Evolutionary conservation across 1,140 invertebrate genomes (phyloP).

Genomic region (Pseudomyrmex cubaensis): DNA sequence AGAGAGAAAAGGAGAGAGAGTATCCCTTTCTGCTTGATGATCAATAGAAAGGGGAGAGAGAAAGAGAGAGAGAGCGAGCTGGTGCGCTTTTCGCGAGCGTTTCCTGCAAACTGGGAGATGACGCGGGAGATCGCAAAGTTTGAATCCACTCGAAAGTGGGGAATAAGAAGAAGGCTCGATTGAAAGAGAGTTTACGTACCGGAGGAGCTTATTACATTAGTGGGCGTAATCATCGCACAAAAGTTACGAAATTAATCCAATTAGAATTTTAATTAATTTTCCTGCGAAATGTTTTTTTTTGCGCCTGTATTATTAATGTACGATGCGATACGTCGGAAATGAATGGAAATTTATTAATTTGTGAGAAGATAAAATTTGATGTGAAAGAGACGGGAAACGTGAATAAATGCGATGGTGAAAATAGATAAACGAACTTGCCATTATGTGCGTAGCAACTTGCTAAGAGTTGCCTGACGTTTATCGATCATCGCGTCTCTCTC

Average conservation of each 20-base stretch:
- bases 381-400: too few species aligned
- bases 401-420: not conserved
- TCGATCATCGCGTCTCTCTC: conserved; percentile 5
- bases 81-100: not conserved
- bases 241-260: too few species aligned
- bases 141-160: not conserved
- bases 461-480: conserved; percentile 29
- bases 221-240: too few species aligned
- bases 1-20: not conserved
- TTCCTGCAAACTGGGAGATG: not conserved
- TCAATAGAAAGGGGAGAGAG: conserved; percentile 9
- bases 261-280: too few species aligned
- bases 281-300: too few species aligned
- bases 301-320: too few species aligned
- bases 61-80: not conserved
- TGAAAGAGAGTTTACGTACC: conserved; percentile 7
- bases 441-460: not conserved
- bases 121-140: not conserved
- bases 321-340: too few species aligned
- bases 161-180: conserved; percentile 18
- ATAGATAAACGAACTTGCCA: not conserved
- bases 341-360: too few species aligned
- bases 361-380: too few species aligned
- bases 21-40: conserved; percentile 33
- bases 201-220: too few species aligned